Evolutionary conservation across 1,140 invertebrate species (phyloP).

Genomic region (Dendrolimus kikuchii): DNA sequence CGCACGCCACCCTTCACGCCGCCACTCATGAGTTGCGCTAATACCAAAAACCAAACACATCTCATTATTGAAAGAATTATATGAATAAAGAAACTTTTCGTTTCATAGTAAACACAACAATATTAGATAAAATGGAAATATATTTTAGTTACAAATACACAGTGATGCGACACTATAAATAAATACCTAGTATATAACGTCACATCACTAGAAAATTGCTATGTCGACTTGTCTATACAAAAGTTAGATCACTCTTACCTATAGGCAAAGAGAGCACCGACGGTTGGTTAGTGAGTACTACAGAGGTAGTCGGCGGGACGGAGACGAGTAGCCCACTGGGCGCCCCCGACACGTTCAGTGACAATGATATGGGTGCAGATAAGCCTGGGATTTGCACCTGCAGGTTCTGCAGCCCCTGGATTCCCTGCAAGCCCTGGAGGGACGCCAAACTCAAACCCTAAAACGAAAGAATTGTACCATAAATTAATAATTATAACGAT

Average conservation of each 20-base stretch:
- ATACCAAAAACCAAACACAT: slow-evolving; percentile 1
- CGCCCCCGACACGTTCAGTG: slow-evolving; percentile 77
- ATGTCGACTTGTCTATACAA: background rate
- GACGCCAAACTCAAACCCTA: slow-evolving; percentile 85
- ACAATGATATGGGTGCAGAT: slow-evolving; percentile 84
- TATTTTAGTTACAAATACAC: too few relatives aligned
- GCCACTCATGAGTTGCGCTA: slow-evolving; percentile 60
- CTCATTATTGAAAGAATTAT: background rate
- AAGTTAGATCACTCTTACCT: slow-evolving; percentile 63
- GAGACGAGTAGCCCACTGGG: slow-evolving; percentile 66
- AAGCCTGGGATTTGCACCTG: slow-evolving; percentile 86
- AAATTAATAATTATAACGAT: too few relatives aligned
- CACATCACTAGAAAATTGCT: too few relatives aligned
- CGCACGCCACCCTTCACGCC: slow-evolving; percentile 58
- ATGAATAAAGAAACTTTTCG: too few relatives aligned
- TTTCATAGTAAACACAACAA: too few relatives aligned
- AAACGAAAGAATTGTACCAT: slow-evolving; percentile 21
- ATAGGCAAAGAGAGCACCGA: slow-evolving; percentile 74
- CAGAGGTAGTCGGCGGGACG: slow-evolving; percentile 69
- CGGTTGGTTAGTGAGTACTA: slow-evolving; percentile 73
- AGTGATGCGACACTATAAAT: too few relatives aligned
- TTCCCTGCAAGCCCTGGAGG: slow-evolving; percentile 78
- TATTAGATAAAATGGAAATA: too few relatives aligned
- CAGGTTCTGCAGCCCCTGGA: slow-evolving; percentile 85
- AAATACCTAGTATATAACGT: too few relatives aligned